phyloP scores from a whole-genome alignment of 2,797 vertebrate genomes.

The Gadopsis marmoratus region DNA sequence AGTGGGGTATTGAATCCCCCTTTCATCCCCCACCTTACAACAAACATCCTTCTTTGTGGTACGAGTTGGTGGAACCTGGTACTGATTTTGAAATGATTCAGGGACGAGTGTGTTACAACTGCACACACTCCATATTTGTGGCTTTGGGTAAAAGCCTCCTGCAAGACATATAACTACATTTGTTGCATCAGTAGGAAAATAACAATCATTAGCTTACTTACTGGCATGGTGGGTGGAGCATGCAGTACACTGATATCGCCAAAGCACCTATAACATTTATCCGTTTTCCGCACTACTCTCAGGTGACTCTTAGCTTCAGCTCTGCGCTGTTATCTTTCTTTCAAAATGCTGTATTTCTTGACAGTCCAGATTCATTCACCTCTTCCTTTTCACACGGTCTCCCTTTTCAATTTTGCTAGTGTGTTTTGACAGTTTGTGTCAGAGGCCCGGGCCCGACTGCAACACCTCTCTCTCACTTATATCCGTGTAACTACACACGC shows the following conservation, averaged over 20 bases:
- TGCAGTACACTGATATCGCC: not conserved
- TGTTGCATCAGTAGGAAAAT: constrained; percentile 19
- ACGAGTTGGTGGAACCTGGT: constrained; percentile 8
- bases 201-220: constrained; percentile 57
- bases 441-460: constrained; percentile 21
- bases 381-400: constrained; percentile 66
- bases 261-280: not conserved
- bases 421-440: constrained; percentile 32
- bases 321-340: not conserved
- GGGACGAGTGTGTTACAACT: constrained; percentile 1
- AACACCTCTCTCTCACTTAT: constrained; percentile 46
- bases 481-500: not conserved
- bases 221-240: constrained; percentile 53
- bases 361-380: constrained; percentile 15
- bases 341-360: constrained; percentile 19
- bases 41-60: constrained; percentile 34
- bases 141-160: constrained; percentile 17
- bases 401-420: constrained; percentile 25
- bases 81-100: constrained; percentile 23
- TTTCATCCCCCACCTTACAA: constrained; percentile 8
- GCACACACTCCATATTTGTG: not conserved
- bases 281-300: not conserved
- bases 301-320: not conserved
- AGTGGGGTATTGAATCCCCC: constrained; percentile 58
- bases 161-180: not conserved